Evolutionary conservation across 1,140 invertebrate species (phyloP).

Genomic region (Saxidomus purpurata): DNA sequence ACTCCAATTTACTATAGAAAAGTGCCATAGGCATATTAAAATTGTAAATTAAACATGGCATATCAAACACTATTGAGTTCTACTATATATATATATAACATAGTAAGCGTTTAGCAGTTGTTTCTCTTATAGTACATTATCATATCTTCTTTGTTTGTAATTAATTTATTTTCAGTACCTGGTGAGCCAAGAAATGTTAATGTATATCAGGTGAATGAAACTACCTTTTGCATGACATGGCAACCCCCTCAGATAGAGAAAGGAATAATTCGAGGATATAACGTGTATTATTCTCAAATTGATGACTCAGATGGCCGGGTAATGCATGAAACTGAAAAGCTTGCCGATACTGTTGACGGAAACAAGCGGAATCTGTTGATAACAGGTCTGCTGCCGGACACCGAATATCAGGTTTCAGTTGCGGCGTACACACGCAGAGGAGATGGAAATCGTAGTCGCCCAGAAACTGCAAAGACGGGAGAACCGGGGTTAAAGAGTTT

Average conservation of each 20-base stretch:
- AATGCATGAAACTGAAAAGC: constrained; percentile 67
- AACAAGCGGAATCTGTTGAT: constrained; percentile 93
- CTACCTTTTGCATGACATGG: constrained; percentile 96
- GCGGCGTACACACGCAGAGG: constrained; percentile 97
- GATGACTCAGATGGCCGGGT: constrained; percentile 75
- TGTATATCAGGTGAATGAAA: constrained; percentile 95
- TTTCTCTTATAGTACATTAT: too few relatives aligned
- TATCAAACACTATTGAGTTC: too few relatives aligned
- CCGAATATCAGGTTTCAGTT: constrained; percentile 93
- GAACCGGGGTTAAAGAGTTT: too few relatives aligned
- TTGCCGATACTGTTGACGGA: constrained; percentile 86
- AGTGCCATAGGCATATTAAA: too few relatives aligned
- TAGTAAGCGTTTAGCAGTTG: too few relatives aligned
- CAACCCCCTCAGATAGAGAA: constrained; percentile 95
- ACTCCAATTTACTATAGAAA: too few relatives aligned
- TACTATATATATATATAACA: too few relatives aligned
- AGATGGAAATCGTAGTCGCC: constrained; percentile 95
- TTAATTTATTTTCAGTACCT: constrained; percentile 91
- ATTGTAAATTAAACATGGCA: too few relatives aligned
- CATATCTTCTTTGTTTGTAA: too few relatives aligned
- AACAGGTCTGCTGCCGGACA: constrained; percentile 96
- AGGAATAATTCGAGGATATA: constrained; percentile 98
- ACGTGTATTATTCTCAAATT: constrained; percentile 93
- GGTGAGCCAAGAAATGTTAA: constrained; percentile 97
- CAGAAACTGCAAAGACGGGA: constrained; percentile 93